phyloP scores from a whole-genome alignment of 2,797 vertebrate species.

The Melopsittacus undulatus region DNA sequence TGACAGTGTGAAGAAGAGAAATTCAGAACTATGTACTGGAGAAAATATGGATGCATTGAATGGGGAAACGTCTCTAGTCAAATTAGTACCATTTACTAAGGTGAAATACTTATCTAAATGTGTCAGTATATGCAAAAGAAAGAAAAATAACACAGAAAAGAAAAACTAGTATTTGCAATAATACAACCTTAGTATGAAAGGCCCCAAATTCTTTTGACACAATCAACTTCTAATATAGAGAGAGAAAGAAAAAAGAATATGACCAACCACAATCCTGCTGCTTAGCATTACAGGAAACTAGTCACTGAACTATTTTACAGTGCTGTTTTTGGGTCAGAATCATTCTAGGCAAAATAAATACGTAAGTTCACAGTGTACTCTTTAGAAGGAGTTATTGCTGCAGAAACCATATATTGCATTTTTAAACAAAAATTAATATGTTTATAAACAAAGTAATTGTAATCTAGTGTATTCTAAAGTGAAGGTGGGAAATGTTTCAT shows the following conservation, averaged over 20 bases:
- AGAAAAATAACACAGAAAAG: slow-evolving; percentile 39
- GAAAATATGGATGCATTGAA: slow-evolving; percentile 39
- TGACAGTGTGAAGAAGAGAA: slow-evolving; percentile 21
- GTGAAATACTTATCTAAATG: slow-evolving; percentile 45
- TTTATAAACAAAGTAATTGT: slow-evolving; percentile 63
- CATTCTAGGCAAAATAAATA: slow-evolving; percentile 41
- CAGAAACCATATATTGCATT: slow-evolving; percentile 41
- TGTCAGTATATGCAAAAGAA: slow-evolving; percentile 63
- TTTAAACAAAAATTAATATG: slow-evolving; percentile 21
- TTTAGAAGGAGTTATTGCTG: slow-evolving; percentile 42
- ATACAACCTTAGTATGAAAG: slow-evolving; percentile 56
- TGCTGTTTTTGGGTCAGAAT: slow-evolving; percentile 45
- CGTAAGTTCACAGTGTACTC: slow-evolving; percentile 26
- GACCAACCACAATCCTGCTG: slow-evolving; percentile 52
- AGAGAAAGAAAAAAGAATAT: slow-evolving; percentile 10
- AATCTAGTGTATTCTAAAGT: slow-evolving; percentile 51
- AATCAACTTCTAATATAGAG: not conserved
- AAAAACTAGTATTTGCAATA: slow-evolving; percentile 62
- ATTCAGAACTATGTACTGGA: not conserved
- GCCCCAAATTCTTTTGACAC: slow-evolving; percentile 64
- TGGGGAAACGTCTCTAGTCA: not conserved
- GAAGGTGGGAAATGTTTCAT: slow-evolving; percentile 54
- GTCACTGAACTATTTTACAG: slow-evolving; percentile 53
- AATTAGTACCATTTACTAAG: slow-evolving; percentile 28
- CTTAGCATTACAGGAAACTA: slow-evolving; percentile 19